Base-by-base conservation (phyloP, 2,888 invertebrate species). In the Polia nebulosa region DNA sequence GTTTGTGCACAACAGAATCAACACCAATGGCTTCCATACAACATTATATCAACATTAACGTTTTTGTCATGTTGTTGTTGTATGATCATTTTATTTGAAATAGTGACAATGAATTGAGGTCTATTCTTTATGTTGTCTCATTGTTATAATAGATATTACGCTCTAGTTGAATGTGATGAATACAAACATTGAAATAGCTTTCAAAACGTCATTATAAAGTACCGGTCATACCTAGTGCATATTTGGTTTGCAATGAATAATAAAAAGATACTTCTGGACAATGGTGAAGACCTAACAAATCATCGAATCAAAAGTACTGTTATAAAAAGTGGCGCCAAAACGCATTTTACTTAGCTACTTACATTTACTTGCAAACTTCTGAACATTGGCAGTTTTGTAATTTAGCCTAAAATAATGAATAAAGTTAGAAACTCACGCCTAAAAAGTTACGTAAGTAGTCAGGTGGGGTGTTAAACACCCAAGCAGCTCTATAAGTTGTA, bases 111-210 rank as follows among this genome's bases (percentile, higher is more conserved):
- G 27, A 59, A 8, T 49, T 41, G 17, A n/a, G 11, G 27, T 13
- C 39, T 11, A 52, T 77, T 78, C n/a, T 56, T 52, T 32, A 20
- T 52, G 52, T 51, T 59, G 59, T 72, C 25, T 57, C 73, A 78
- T 75, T 75, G 75, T 75, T 72, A 25, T 45, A 51, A 32, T 60
- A 41, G 56, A 60, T 60, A 56, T 55, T 64, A 78, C 34, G 20
- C 22, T 49, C 45, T 60, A 52, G 45, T 74, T 71, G 36, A 41
- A 44, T 25, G 56, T 41, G 61, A 71, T 71, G 61, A 72, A 72
- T 47, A 36, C 22, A 39, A 61, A 68, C 41, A 32, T 44, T 76
- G 34, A 59, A 55, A 49, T 25, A 11, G 45, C 47, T 36, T 55
- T 49, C 47, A 55, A 52, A 65, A 57, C 22, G 39, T 51, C 25